A percentile compares a stretch with the other conserved stretches of the same genome.
These are phyloP conservation scores for Papilio xuthus DNA, from an alignment of 1,140 invertebrate genomes.

Conservation along the genomic window DNA sequence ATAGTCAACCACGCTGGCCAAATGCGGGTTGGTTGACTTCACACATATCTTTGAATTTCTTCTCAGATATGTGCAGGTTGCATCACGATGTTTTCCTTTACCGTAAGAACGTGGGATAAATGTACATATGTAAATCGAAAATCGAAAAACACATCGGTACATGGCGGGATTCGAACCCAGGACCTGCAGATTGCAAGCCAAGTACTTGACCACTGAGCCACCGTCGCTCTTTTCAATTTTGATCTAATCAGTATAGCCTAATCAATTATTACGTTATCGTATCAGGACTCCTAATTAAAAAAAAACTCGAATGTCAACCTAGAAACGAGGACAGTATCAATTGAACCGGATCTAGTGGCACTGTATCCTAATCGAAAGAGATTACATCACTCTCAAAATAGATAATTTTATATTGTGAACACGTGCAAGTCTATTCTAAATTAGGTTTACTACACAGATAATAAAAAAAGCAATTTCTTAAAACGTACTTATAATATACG, in stretches of 20 bases:
- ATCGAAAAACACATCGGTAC: too few relatives aligned
- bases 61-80: too few relatives aligned
- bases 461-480: background rate
- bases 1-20: too few relatives aligned
- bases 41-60: too few relatives aligned
- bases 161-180: too few relatives aligned
- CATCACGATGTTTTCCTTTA: too few relatives aligned
- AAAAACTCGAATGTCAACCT: constrained; percentile 8
- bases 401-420: constrained; percentile 6
- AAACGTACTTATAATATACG: background rate
- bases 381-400: constrained; percentile 21
- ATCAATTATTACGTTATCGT: background rate
- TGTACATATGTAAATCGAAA: too few relatives aligned
- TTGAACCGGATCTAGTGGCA: constrained; percentile 22
- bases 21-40: too few relatives aligned
- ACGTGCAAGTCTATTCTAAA: constrained; percentile 9
- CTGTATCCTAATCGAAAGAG: constrained; percentile 18
- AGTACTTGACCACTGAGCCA: too few relatives aligned
- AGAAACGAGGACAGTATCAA: constrained; percentile 10
- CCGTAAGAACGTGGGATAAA: too few relatives aligned
- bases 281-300: background rate
- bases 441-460: background rate
- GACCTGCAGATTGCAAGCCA: too few relatives aligned
- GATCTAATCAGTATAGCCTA: background rate
- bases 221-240: too few relatives aligned